phyloP scores from a whole-genome alignment of 1,140 invertebrate species.

The Carcinoscorpius rotundicauda region DNA sequence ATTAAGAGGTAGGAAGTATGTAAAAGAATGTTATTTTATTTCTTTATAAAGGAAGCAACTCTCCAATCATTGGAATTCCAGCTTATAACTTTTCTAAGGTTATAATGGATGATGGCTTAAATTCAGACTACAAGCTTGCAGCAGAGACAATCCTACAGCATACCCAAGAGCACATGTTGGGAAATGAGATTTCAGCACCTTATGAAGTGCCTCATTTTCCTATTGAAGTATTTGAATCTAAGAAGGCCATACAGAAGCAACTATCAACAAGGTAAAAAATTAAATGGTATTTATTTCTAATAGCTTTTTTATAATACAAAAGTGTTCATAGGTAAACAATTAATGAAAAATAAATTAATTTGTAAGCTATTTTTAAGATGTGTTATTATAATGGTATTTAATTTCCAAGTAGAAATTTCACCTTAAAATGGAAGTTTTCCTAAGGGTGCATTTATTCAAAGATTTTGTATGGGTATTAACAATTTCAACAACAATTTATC shows the following conservation, averaged over 20 bases:
- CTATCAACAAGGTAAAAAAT: constrained; percentile 65
- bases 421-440: too few relatives aligned
- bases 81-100: too few relatives aligned
- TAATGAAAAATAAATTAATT: constrained; percentile 6
- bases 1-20: too few relatives aligned
- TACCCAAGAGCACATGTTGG: constrained; percentile 13
- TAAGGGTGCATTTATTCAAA: too few relatives aligned
- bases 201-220: constrained; percentile 95
- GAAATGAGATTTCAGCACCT: constrained; percentile 78
- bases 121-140: constrained; percentile 4
- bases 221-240: constrained; percentile 87
- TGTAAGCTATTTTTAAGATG: constrained; percentile 7
- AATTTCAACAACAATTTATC: too few relatives aligned
- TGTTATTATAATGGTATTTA: not conserved
- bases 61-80: too few relatives aligned
- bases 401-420: not conserved
- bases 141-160: constrained; percentile 13
- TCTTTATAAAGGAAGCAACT: too few relatives aligned
- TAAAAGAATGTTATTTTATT: too few relatives aligned
- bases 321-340: constrained; percentile 7
- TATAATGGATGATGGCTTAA: not conserved
- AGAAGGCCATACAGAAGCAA: constrained; percentile 83
- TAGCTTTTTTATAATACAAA: constrained; percentile 2
- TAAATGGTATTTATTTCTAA: constrained; percentile 19
- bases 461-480: too few relatives aligned